Base-by-base conservation (phyloP, 2,797 vertebrate genomes). In the Sebastolobus alascanus region DNA sequence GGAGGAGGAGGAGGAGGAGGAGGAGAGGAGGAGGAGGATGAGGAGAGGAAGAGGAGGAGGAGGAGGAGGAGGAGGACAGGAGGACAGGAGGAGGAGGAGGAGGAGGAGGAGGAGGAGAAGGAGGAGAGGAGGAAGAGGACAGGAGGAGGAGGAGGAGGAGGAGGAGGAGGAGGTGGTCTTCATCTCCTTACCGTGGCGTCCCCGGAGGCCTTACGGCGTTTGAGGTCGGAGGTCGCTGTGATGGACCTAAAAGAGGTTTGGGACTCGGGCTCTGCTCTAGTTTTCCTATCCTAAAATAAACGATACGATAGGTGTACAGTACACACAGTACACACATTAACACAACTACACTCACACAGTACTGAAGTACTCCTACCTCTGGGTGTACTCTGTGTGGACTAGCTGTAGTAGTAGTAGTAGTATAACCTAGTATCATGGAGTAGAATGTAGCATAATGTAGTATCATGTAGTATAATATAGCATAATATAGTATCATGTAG, bases 281-380 rank as follows among this genome's bases (percentile, higher is more conserved):
- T 97, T 97, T 98, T 98, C 96, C 97, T 99, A 98, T 98, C 97
- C 97, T 99, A 99, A 96, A 98, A 98, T 97, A 97, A 88, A 94
- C 87, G 59, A 94, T 94, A 94, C 80, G 90, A 94, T 94, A 94
- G 93, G 94, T 93, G 93, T 93, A 95, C 91, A n/a, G n/a, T n/a
- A n/a, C n/a, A n/a, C n/a, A n/a, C n/a, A n/a, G n/a, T n/a, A 95
- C 87, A 95, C 91, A 93, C 93, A 82, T 95, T 95, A 94, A 90
- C 84, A 75, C 76, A 82, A 75, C 55, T 72, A 25, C 63, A 58
- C 50, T 46, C 65, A 27, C 4, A 25, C 4, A 50, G 43, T 18
- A 37, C 35, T n/a, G n/a, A n/a, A n/a, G n/a, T n/a, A n/a, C n/a
- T n/a, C n/a, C n/a, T n/a, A n/a, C n/a, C n/a, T n/a, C n/a, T n/a